Base-by-base conservation (phyloP, 2,888 invertebrate species). In the Latheticus oryzae region DNA sequence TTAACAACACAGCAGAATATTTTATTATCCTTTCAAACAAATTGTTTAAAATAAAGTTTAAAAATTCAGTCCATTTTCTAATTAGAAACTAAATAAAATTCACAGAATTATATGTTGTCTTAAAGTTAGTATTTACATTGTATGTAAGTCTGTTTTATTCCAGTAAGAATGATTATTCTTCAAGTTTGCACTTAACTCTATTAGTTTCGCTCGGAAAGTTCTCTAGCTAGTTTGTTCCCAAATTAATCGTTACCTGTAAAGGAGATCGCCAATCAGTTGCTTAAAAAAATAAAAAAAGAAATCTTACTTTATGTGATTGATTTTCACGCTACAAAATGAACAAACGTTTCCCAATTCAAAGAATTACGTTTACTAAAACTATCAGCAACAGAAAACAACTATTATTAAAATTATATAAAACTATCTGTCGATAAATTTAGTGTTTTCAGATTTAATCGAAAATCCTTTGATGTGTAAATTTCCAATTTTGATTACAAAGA, bases 101-200 rank as follows among this genome's bases (percentile, higher is more conserved):
- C 5, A 28, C n/a, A 28, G 28, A 28, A 5, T 28, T 28, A n/a
- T n/a, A n/a, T n/a, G n/a, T n/a, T 32, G 5, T 12, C 32, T 11
- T 11, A 13, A 11, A 4, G 13, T 8, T 12, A 12, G 5, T 32
- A 32, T 32, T 32, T 32, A 38, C 21, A 21, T n/a, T n/a, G n/a
- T n/a, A 38, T 21, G 19, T 38, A 2, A 11, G 2, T 5, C 33
- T 5, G 38, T 9, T 26, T 19, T 9, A 38, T 15, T 16, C 15
- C 9, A 42, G 8, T 15, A 42, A 45, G 30, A 45, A 45, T 26
- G 28, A 45, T 45, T 45, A 45, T 45, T 45, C 45, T 45, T 28
- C 30, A 45, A 45, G 45, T 45, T 45, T 30, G 30, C 45, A 45
- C 45, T 45, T 45, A 45, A 33, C 32, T 32, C 45, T 45, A 32